Conservation (phyloP, 2,113 vertebrate species). For the Solea solea region DNA sequence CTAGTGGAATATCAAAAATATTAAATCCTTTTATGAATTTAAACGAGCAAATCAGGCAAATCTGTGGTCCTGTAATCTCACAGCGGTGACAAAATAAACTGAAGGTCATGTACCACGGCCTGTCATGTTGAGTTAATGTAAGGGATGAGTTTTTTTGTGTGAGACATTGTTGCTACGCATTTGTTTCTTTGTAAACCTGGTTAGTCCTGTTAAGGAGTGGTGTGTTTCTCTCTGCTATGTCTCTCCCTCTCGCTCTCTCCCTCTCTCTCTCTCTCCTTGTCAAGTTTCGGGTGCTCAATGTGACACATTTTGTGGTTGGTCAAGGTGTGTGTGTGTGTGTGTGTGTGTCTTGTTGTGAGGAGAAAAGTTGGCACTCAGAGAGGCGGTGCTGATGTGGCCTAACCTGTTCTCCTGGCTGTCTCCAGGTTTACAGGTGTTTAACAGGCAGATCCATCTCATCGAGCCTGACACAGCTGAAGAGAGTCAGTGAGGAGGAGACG, state of each 20-base stretch:
- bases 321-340: constrained; percentile 10
- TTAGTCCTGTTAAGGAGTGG: constrained; percentile 72
- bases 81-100: background rate
- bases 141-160: background rate
- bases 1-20: background rate
- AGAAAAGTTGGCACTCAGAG: constrained; percentile 11
- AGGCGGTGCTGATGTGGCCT: constrained; percentile 58
- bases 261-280: constrained; percentile 10
- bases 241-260: constrained; percentile 19
- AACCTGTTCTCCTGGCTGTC: constrained; percentile 78
- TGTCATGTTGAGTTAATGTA: background rate
- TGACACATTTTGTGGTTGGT: constrained; percentile 15
- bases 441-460: constrained; percentile 41
- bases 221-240: constrained; percentile 6
- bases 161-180: constrained; percentile 6
- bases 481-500: constrained; percentile 49
- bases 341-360: constrained; percentile 12
- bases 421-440: constrained; percentile 51
- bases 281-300: constrained; percentile 67
- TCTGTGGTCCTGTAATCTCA: background rate
- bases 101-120: background rate
- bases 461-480: constrained; percentile 42
- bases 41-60: background rate
- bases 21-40: too few species aligned
- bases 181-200: constrained; percentile 56